Base-by-base conservation (phyloP, 2,888 invertebrate genomes). In the Microctonus aethiopoides region DNA sequence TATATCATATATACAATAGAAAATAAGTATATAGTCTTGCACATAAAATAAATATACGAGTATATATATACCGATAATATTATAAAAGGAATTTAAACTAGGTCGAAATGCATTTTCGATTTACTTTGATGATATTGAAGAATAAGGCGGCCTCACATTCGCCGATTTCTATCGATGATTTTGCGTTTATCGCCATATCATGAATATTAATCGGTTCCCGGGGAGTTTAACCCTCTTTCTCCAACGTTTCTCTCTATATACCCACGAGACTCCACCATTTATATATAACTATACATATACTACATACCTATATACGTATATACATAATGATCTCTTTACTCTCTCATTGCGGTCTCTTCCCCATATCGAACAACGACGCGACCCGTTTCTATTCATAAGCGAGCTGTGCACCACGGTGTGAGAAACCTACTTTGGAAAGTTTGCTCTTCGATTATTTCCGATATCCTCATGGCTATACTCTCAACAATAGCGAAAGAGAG, bases 341-440 rank as follows among this genome's bases (percentile, higher is more conserved):
- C 16, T 46, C 7, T 56, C 65, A 54, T 36, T 36, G 65, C 36
- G 65, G 56, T 65, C 56, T 65, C 54, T 54, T 29, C 57, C 57
- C 52, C 57, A 13, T 32, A 26, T 13, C 56, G 65, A 54, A 54
- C 54, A 66, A 32, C 66, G 20, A 39, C 57, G 57, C 57, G 57
- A 70, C 70, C 70, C 70, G 61, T 70, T 70, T 70, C 70, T 70
- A 70, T 70, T 70, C 70, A 70, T 70, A 70, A 70, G 70, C 66
- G 56, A 70, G 41, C n/a, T 51, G 26, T 11, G 10, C 32, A n/a
- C 46, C 4, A 29, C n/a, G 39, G 46, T 46, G 61, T 65, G 61
- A 66, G 56, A 70, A 54, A 61, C 61, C 65, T 51, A 65, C 68
- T 68, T 68, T 62, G 41, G 32, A 70, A 66, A 54, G 61, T 66